Conservation (phyloP, 1,140 invertebrate species). For the Aphis gossypii region DNA sequence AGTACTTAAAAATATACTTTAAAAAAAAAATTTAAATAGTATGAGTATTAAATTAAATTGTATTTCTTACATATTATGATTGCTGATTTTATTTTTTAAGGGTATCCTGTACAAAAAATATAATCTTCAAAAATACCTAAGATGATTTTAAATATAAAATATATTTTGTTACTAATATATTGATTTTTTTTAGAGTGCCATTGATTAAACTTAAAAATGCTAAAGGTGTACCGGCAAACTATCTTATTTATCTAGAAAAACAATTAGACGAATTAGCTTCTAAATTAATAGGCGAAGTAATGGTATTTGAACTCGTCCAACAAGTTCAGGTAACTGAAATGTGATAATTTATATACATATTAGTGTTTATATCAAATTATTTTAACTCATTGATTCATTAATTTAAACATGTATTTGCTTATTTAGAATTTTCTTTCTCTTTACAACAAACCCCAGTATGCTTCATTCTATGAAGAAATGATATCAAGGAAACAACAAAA, state of each 20-base stretch:
- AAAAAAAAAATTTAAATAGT: background rate
- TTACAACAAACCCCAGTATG: slow-evolving; percentile 76
- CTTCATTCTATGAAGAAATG: slow-evolving; percentile 88
- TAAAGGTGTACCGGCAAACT: slow-evolving; percentile 74
- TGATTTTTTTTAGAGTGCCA: slow-evolving; percentile 67
- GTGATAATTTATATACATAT: background rate
- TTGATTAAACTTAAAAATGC: slow-evolving; percentile 71
- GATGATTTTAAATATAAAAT: too few species aligned
- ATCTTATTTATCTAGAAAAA: slow-evolving; percentile 68
- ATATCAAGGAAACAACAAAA: slow-evolving; percentile 71
- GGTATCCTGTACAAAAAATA: background rate
- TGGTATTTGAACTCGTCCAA: slow-evolving; percentile 79
- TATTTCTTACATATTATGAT: background rate
- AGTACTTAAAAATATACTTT: background rate
- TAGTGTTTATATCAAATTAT: background rate
- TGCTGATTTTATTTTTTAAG: background rate
- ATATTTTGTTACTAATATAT: background rate
- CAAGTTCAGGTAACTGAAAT: slow-evolving; percentile 67
- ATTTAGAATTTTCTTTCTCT: slow-evolving; percentile 72
- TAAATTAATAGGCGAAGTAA: slow-evolving; percentile 74
- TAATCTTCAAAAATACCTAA: too few species aligned
- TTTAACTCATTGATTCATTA: background rate
- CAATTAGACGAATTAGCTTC: slow-evolving; percentile 70
- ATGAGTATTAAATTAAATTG: background rate
- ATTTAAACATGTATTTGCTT: slow-evolving; percentile 5